These are phyloP conservation scores for Nycticorax nycticorax DNA, from an alignment of 2,113 vertebrate genomes.

Conservation along the genomic window DNA sequence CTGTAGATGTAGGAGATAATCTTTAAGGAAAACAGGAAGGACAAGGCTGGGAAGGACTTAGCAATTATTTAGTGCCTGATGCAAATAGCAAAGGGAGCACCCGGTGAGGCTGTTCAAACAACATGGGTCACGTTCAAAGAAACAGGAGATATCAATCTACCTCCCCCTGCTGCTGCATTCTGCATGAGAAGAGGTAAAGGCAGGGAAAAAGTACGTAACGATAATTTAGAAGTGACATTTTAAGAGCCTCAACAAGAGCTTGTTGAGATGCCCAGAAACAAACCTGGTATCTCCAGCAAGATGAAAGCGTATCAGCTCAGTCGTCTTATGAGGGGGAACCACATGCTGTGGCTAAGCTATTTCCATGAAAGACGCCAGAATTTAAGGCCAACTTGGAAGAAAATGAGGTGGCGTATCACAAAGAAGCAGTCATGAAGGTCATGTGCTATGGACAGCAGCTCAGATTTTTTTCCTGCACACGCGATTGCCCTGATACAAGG, in stretches of 20 bases:
- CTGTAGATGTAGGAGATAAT: background rate
- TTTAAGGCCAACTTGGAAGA: background rate
- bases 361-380: background rate
- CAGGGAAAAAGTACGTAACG: background rate
- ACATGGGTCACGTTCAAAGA: background rate
- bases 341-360: background rate
- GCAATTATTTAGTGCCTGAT: background rate
- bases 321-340: background rate
- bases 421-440: background rate
- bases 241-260: background rate
- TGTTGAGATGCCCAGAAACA: background rate
- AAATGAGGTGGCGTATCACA: background rate
- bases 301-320: background rate
- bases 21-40: background rate
- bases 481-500: background rate
- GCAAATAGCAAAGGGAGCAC: background rate
- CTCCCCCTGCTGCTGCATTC: background rate
- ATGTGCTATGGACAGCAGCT: background rate
- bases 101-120: background rate
- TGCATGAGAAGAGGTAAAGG: background rate
- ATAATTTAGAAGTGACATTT: background rate
- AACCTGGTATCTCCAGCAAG: background rate
- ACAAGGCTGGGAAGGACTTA: background rate
- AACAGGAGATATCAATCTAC: background rate
- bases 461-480: background rate